Evolutionary conservation across 1,140 invertebrate species (phyloP), one percentile per base, ranked within the genome.

Genomic region (Mercenaria mercenaria): DNA sequence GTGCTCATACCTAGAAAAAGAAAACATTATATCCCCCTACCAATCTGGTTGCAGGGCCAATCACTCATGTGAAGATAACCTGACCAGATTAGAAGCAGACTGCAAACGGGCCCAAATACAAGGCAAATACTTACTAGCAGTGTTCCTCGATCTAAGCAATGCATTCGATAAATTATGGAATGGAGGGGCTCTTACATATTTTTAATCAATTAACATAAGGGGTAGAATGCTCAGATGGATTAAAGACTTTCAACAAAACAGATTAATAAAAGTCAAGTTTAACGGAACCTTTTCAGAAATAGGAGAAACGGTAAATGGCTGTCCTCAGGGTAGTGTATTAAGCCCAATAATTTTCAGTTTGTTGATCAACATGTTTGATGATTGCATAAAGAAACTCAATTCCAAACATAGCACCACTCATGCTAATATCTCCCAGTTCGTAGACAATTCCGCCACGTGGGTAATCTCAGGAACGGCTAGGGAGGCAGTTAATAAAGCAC

Each of bases 121-220:
- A 32, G 6, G 37, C 47, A 52, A 81, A 81, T 34, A 37, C 10
- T 20, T 81, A 32, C 4, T 37, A 34, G 77, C 77, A 1, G 41
- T 81, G 23, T 81, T 81, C 29, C 43, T 81, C 10, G 77, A 81
- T 81, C n/a, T 79, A 32, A 81, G 47, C 32, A 39, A 41, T 37
- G 77, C 77, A 23, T 81, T 81, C 34, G 77, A 81, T 81, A 81
- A 81, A 39, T 77, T 81, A 59, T 81, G 77, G 77, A 81, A 59
- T 34, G 47, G 37, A 56, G 47, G 18, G 8, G 77, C 77, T 15
- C 4, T 81, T 34, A n/a, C 0, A 6, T 34, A 56, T 13, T 23
- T 81, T 3, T 13, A 77, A 8, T 23, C 18, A 69, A 15, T 69
- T 23, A 26, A 26, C 10, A 77, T 77, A 77, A 26, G 34, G 32